These are phyloP conservation scores for Thamnophis sirtalis DNA, from an alignment of 2,113 vertebrate genomes.

Conservation along the genomic window DNA sequence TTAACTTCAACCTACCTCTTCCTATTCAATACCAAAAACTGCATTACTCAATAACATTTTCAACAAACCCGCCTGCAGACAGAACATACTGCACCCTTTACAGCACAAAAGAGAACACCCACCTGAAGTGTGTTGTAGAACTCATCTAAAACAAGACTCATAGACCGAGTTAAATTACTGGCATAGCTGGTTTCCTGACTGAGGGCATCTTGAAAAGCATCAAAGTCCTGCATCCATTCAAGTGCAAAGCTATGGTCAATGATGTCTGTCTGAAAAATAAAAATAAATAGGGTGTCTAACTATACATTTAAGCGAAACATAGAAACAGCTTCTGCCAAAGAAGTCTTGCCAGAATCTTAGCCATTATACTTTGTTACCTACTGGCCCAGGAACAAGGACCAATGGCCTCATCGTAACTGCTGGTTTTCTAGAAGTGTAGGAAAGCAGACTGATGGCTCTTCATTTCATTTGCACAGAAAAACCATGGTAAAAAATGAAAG, in stretches of 20 bases:
- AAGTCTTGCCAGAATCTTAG: not conserved
- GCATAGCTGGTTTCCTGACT: constrained; percentile 91
- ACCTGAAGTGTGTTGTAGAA: constrained; percentile 92
- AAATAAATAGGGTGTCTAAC: not conserved
- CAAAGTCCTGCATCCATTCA: constrained; percentile 99
- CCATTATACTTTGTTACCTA: not conserved
- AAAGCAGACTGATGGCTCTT: not conserved
- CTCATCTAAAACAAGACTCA: constrained; percentile 96
- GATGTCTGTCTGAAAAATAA: constrained; percentile 84
- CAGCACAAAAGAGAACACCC: constrained; percentile 11
- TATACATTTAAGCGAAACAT: not conserved
- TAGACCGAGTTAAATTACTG: constrained; percentile 94
- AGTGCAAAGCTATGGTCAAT: constrained; percentile 95
- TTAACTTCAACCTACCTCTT: not conserved
- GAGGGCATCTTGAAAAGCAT: constrained; percentile 92
- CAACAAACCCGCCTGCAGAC: not conserved
- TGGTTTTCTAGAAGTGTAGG: not conserved
- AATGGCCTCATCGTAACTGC: not conserved
- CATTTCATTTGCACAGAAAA: not conserved
- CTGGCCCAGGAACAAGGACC: not conserved
- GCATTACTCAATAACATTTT: not conserved
- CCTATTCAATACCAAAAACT: not conserved
- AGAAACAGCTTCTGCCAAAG: too few species aligned
- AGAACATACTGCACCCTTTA: not conserved
- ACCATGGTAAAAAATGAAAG: not conserved